Percentiles rank a stretch among this genome's conserved stretches.
Evolutionary conservation across 1,140 invertebrate genomes (phyloP).

Genomic region (Lineus longissimus): DNA sequence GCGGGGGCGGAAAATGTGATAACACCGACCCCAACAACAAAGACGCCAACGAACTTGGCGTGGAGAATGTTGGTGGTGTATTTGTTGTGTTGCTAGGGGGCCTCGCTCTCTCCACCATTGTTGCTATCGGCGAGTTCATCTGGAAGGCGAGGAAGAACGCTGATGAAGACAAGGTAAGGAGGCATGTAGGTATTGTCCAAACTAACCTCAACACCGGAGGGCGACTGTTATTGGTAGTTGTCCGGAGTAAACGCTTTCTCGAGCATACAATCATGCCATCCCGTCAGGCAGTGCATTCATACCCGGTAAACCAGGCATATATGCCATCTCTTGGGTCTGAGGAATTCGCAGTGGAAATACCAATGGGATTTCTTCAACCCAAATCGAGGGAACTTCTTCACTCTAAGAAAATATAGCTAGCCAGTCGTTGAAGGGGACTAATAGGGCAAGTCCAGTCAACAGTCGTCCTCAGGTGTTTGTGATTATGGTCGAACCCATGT

Average conservation of each 20-base stretch:
- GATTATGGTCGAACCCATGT: no score
- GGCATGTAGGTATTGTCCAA: not conserved
- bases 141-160: slow-evolving; percentile 93
- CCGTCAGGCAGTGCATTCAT: no score
- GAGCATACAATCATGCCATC: not conserved
- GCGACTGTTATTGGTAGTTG: not conserved
- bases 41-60: slow-evolving; percentile 86
- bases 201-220: not conserved
- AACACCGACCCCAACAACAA: slow-evolving; percentile 67
- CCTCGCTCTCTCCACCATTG: slow-evolving; percentile 80
- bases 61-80: slow-evolving; percentile 91
- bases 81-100: slow-evolving; percentile 94
- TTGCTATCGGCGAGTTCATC: slow-evolving; percentile 91
- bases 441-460: no score
- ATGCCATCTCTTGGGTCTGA: no score
- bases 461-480: no score
- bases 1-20: slow-evolving; percentile 77
- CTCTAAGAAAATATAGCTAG: no score
- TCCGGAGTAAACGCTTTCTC: not conserved
- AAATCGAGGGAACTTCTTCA: no score
- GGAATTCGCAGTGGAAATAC: no score
- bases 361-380: no score
- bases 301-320: no score
- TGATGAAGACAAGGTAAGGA: slow-evolving; percentile 72
- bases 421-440: no score